A percentile compares a stretch with the other conserved stretches of the same genome.
Evolutionary conservation across 2,797 vertebrate genomes (phyloP).

Genomic region (Aphelocoma californica): DNA sequence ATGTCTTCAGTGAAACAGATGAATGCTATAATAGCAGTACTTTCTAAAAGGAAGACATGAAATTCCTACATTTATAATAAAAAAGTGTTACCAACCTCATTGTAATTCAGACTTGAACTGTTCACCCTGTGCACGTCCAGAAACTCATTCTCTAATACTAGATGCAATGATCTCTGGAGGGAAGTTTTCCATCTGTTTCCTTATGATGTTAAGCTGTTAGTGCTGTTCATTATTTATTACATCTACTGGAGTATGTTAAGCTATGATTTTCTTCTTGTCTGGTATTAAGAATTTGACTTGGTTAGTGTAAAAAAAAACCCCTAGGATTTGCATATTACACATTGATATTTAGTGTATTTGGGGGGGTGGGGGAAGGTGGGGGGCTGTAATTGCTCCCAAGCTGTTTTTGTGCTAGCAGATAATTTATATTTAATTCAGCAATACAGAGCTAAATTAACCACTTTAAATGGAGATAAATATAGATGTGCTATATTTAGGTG

Average conservation of each 20-base stretch:
- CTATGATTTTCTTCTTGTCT: constrained; percentile 65
- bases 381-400: constrained; percentile 55
- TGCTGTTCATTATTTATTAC: constrained; percentile 74
- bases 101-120: constrained; percentile 77
- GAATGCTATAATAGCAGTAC: constrained; percentile 61
- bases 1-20: constrained; percentile 62
- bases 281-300: constrained; percentile 66
- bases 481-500: constrained; percentile 42
- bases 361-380: background rate
- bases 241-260: constrained; percentile 68
- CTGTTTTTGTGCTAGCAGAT: constrained; percentile 50
- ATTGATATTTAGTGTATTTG: constrained; percentile 54
- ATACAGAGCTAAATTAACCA: constrained; percentile 58
- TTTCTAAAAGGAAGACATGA: constrained; percentile 72
- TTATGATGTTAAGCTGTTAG: constrained; percentile 72
- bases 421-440: constrained; percentile 56
- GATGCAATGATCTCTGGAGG: constrained; percentile 74
- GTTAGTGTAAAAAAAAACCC: constrained; percentile 57
- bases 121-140: constrained; percentile 72
- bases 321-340: constrained; percentile 57
- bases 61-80: constrained; percentile 71
- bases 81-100: constrained; percentile 68
- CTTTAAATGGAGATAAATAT: constrained; percentile 60
- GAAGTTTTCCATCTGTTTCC: constrained; percentile 79
- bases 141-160: constrained; percentile 76